A percentile compares a stretch with the other conserved stretches of the same genome.
Evolutionary conservation across 2,888 invertebrate species (phyloP).

Genomic region (Ornithoptera priamus): DNA sequence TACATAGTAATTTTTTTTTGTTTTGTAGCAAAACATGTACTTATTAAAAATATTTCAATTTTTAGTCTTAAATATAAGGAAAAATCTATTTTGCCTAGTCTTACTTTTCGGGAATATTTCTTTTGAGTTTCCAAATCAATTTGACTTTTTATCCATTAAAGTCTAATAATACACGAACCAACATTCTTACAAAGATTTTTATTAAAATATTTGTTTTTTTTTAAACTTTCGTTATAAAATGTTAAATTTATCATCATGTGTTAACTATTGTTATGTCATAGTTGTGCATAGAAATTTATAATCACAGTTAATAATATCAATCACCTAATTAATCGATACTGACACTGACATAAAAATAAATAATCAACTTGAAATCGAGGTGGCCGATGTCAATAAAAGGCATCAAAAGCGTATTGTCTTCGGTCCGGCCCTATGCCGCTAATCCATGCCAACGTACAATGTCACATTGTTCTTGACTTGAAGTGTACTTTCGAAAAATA

Average conservation of each 20-base stretch:
- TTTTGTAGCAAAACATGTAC: too few species aligned
- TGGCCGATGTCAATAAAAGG: conserved; percentile 23
- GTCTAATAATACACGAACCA: too few species aligned
- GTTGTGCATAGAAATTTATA: neutral
- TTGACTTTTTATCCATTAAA: too few species aligned
- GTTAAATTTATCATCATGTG: neutral
- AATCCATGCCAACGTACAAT: conserved; percentile 45
- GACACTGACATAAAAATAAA: conserved; percentile 22
- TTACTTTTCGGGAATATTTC: too few species aligned
- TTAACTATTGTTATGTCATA: neutral
- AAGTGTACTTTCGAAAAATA: conserved; percentile 14
- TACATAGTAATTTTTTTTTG: too few species aligned
- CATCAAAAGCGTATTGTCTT: conserved; percentile 27
- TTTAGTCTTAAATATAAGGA: too few species aligned
- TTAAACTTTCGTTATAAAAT: neutral
- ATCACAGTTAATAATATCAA: neutral
- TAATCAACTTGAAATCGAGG: conserved; percentile 7
- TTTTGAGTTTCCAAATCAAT: too few species aligned
- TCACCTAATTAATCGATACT: neutral
- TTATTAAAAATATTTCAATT: too few species aligned
- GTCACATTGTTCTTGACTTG: conserved; percentile 40
- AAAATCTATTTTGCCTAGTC: too few species aligned
- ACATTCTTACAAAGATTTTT: too few species aligned
- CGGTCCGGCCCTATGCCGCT: conserved; percentile 38
- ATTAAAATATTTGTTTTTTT: too few species aligned